Percentiles rank a stretch among this genome's conserved stretches.
Evolutionary conservation across 2,113 vertebrate species (phyloP).

Genomic region (Neopipo cinnamomea): DNA sequence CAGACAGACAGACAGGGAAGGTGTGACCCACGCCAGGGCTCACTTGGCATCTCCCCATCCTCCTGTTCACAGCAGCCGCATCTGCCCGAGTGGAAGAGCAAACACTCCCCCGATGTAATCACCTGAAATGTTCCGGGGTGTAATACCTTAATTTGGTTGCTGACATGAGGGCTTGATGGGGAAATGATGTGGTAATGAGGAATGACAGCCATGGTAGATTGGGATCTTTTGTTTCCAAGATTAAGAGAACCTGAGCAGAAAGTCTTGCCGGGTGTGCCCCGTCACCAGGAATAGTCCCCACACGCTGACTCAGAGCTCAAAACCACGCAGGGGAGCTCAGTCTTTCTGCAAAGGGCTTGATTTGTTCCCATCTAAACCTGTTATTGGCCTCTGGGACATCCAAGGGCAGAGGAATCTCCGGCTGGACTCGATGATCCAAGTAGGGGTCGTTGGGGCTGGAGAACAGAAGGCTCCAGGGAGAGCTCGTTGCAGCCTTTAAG

Average conservation of each 20-base stretch:
- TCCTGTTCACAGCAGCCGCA: neutral
- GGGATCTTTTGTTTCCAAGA: constrained; percentile 33
- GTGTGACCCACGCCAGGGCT: neutral
- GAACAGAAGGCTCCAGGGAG: neutral
- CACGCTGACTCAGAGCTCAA: neutral
- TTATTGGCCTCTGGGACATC: rapidly evolving
- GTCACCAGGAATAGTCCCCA: neutral
- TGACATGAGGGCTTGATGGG: constrained; percentile 45
- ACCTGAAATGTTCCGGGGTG: constrained; percentile 12
- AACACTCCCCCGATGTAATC: constrained; percentile 28
- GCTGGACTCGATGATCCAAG: rapidly evolving
- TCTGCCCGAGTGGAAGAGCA: constrained; percentile 15
- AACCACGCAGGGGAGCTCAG: neutral
- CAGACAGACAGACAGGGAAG: neutral
- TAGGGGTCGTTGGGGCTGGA: neutral
- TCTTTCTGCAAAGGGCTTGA: neutral
- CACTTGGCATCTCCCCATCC: constrained; percentile 20
- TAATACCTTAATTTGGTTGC: constrained; percentile 61
- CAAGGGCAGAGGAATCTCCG: rapidly evolving
- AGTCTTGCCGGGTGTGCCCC: neutral
- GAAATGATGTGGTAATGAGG: constrained; percentile 17
- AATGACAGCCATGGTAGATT: constrained; percentile 7
- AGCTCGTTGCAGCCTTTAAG: neutral
- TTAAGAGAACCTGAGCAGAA: neutral
- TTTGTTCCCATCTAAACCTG: neutral